phyloP scores from a whole-genome alignment of 2,113 vertebrate genomes.

The Lota lota region DNA sequence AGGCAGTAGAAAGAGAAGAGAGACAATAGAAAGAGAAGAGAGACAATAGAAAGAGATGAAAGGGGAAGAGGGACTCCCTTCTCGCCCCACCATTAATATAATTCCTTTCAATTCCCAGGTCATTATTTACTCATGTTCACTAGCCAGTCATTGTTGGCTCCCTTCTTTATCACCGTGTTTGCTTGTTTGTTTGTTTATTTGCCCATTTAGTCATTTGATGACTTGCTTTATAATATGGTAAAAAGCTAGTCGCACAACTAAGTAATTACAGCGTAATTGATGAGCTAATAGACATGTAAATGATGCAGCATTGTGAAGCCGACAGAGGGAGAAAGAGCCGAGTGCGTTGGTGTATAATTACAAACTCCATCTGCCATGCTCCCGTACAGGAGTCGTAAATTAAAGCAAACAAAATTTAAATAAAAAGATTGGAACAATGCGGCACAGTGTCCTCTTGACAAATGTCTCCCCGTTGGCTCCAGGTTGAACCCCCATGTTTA shows the following conservation, averaged over 20 bases:
- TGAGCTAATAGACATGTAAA: slow-evolving; percentile 68
- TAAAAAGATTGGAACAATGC: slow-evolving; percentile 35
- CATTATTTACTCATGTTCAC: slow-evolving; percentile 8
- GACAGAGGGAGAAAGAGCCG: slow-evolving; percentile 44
- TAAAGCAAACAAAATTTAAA: slow-evolving; percentile 55
- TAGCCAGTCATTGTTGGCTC: slow-evolving; percentile 26
- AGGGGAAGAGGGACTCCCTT: background rate
- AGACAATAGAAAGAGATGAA: background rate
- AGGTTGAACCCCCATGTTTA: too few species aligned
- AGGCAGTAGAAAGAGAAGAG: background rate
- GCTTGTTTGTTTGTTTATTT: slow-evolving; percentile 34
- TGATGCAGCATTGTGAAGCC: slow-evolving; percentile 62
- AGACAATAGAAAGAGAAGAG: background rate
- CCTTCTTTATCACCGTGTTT: slow-evolving; percentile 30
- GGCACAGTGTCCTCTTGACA: background rate
- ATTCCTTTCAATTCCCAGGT: background rate
- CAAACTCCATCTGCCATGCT: slow-evolving; percentile 64
- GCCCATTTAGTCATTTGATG: slow-evolving; percentile 51
- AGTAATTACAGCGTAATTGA: slow-evolving; percentile 69
- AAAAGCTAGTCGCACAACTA: slow-evolving; percentile 55
- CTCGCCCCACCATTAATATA: too few species aligned
- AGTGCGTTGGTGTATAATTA: slow-evolving; percentile 62
- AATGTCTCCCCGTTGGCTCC: too few species aligned
- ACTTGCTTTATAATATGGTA: slow-evolving; percentile 57
- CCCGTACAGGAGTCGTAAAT: slow-evolving; percentile 57